Conservation (phyloP, 2,797 vertebrate genomes). For the Lophotriccus pileatus region DNA sequence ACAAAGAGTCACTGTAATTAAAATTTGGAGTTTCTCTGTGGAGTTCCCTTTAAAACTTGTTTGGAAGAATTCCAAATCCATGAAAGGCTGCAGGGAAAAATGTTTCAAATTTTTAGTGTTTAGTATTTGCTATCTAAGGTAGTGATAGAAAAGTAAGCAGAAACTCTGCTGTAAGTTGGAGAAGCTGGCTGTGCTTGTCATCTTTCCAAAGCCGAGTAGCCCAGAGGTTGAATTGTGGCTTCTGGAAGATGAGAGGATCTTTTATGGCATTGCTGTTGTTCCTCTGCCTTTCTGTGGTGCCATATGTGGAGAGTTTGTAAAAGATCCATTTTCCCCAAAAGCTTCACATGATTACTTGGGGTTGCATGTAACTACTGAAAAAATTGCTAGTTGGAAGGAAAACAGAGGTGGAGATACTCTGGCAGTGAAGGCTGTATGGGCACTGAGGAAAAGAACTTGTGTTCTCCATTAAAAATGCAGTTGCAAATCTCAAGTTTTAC, state of each 20-base stretch:
- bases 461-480: not conserved
- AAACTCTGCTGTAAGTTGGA: not conserved
- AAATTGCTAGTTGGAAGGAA: not conserved
- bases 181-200: not conserved
- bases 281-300: not conserved
- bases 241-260: not conserved
- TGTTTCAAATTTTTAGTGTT: not conserved
- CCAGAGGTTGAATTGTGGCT: not conserved
- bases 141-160: not conserved
- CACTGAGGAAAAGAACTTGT: not conserved
- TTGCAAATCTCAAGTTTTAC: rapidly evolving
- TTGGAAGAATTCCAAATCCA: not conserved
- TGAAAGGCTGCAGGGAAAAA: not conserved
- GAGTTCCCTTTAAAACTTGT: not conserved
- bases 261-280: not conserved
- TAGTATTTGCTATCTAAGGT: not conserved
- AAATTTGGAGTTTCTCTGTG: not conserved
- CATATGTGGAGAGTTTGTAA: rapidly evolving
- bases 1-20: not conserved
- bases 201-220: not conserved
- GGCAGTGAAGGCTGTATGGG: not conserved
- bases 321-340: not conserved
- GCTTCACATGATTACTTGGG: not conserved
- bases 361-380: not conserved
- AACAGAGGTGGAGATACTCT: not conserved